Base-by-base conservation (phyloP, 2,113 vertebrate genomes). In the Rhinichthys klamathensis region DNA sequence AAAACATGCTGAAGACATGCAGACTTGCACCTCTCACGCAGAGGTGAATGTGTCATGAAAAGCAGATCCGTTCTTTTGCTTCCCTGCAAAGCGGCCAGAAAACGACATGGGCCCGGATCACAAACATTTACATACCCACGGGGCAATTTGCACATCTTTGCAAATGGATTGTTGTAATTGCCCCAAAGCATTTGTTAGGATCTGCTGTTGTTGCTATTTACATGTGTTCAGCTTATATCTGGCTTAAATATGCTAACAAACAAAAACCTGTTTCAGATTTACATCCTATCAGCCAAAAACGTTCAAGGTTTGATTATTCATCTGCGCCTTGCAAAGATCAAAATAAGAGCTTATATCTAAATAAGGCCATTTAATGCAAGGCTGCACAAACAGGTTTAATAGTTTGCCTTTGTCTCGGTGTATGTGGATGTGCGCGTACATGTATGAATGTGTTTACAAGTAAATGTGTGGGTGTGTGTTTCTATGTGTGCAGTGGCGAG, bases 401-500 rank as follows among this genome's bases (percentile, higher is more conserved):
- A 75, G 78, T 65, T 35, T 85, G 67, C 30, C 27, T 49, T 84
- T 7, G 10, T 74, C 41, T 60, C 46, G 75, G 41, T 84, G 32
- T 80, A 21, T 51, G 61, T 72, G 44, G 54, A 67, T 87, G 77
- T 75, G 46, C 69, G 46, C 25, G 69, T 46, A 61, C 27, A 70
- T 60, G 69, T 75, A 80, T 49, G 77, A 81, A 80, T 61, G 84
- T 56, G 51, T 81, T 81, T 81, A 81, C 80, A 67, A 81, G 81
- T 77, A 56, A 72, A 58, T 83, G 67, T 56, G 67, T 56, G 81
- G 63, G 70, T 58, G 80, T 67, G 67, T 80, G 74, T 70, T 44
- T 79, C 72, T 61, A 30, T 76, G 63, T 73, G 72, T 83, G 56
- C 38, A n/a, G 23, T n/a, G 58, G 76, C 76, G 86, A 41, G 60